These are phyloP conservation scores for Muschampia plurimacula DNA, from an alignment of 2,888 invertebrate genomes.

Conservation along the genomic window DNA sequence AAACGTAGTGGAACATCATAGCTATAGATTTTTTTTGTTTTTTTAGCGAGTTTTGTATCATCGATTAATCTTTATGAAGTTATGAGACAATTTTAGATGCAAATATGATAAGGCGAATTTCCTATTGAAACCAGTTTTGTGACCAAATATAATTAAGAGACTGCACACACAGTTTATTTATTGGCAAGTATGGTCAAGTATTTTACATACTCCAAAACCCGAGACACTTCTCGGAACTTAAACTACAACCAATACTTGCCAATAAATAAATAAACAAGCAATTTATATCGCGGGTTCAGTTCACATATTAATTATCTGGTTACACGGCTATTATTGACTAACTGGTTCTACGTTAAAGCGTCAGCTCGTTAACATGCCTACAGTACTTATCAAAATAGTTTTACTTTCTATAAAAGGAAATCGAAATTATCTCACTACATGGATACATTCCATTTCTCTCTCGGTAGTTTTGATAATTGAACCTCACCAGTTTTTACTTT, in stretches of 20 bases:
- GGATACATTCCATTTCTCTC: conserved; percentile 81
- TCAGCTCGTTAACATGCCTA: conserved; percentile 64
- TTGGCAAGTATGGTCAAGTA: too few species aligned
- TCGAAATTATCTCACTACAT: conserved; percentile 81
- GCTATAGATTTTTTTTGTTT: too few species aligned
- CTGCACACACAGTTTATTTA: too few species aligned
- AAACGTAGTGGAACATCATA: too few species aligned
- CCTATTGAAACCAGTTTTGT: conserved; percentile 19
- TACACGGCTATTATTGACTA: conserved; percentile 49
- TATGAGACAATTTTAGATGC: neutral
- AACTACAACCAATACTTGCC: conserved; percentile 17
- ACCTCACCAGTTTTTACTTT: conserved; percentile 70
- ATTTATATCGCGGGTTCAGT: conserved; percentile 48
- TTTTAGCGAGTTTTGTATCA: too few species aligned
- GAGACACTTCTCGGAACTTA: too few species aligned
- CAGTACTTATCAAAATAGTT: conserved; percentile 71
- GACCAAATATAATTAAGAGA: too few species aligned
- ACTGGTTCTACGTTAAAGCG: conserved; percentile 61
- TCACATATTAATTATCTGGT: conserved; percentile 51
- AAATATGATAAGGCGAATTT: conserved; percentile 18
- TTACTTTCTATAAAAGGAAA: conserved; percentile 85
- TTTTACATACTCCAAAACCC: too few species aligned
- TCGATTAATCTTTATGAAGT: too few species aligned
- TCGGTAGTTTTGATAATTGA: conserved; percentile 78
- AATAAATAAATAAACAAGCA: conserved; percentile 44